Evolutionary conservation across 2,797 vertebrate genomes (phyloP), one percentile per base, ranked within the genome.

Genomic region (Crax fasciolata): DNA sequence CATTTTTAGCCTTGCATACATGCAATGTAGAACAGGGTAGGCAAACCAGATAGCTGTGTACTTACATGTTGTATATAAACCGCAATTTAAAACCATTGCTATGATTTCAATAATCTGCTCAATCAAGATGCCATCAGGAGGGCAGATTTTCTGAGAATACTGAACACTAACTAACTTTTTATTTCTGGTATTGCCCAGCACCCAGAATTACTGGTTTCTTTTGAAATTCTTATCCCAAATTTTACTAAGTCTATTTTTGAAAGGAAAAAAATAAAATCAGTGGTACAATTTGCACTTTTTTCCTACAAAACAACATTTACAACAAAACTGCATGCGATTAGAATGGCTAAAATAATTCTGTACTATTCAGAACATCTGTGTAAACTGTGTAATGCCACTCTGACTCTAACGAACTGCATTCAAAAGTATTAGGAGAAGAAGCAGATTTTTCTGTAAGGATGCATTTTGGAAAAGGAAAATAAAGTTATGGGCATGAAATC

Each of bases 291-390:
- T 75, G 9, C 3, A 6, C 35, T 54, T 59, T 24, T 16, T 75
- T 70, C 19, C 24, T 71, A 52, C 39, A 49, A 67, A 96, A 48
- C 35, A 86, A 76, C 4, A 48, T 63, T 21, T 74, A 63, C 52
- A 76, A 71, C 27, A 84, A 84, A 49, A 87, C 21, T 43, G 6
- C 54, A 32, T 85, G 23, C 55, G 89, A 57, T 92, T 87, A 68
- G 43, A 68, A 9, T 87, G 81, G 35, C 23, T 67, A 78, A 72
- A 89, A 83, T 80, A 10, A 72, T 66, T 84, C 65, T 32, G 39
- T 80, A 38, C 85, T 87, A 87, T 79, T 89, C 48, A 87, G 65
- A 84, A 72, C 79, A 75, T 84, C 87, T 93, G 79, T 41, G 14
- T 93, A 80, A 84, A 72, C 14, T 62, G 16, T 43, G 79, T 39